Conservation (phyloP, 2,888 invertebrate species). For the Leptarthrus brevirostris region DNA sequence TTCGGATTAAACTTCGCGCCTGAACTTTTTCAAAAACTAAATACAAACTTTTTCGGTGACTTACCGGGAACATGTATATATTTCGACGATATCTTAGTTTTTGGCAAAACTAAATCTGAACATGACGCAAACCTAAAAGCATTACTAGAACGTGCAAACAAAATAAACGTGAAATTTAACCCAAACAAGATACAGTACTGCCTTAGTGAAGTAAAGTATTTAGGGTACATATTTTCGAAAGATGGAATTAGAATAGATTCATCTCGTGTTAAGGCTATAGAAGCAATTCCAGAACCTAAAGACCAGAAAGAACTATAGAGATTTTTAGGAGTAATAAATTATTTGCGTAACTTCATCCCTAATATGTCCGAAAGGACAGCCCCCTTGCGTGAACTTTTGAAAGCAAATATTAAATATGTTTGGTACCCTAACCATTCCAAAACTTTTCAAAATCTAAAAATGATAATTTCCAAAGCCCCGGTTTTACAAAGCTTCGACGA, state of each 20-base stretch:
- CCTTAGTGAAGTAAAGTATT: conserved; percentile 21
- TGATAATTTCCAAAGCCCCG: too few species aligned
- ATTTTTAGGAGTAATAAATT: too few species aligned
- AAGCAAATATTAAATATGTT: too few species aligned
- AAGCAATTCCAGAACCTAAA: conserved; percentile 10
- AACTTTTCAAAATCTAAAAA: too few species aligned
- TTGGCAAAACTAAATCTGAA: background rate
- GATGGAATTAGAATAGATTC: conserved; percentile 38
- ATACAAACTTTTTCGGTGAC: conserved; percentile 15
- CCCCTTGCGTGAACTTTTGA: conserved; percentile 24
- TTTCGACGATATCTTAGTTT: conserved; percentile 43
- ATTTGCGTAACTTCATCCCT: conserved; percentile 41
- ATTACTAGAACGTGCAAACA: conserved; percentile 30
- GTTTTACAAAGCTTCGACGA: conserved; percentile 6
- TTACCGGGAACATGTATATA: conserved; percentile 16
- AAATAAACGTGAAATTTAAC: conserved; percentile 43
- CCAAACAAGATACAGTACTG: conserved; percentile 15
- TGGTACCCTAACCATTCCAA: background rate
- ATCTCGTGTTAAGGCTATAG: conserved; percentile 9
- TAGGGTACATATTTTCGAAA: conserved; percentile 39
- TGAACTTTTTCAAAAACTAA: conserved; percentile 40
- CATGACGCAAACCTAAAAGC: background rate
- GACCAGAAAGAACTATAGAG: too few species aligned
- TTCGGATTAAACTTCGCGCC: conserved; percentile 49
- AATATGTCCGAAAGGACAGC: conserved; percentile 23